Conservation (phyloP, 2,888 invertebrate genomes). For the Latrodectus elegans region DNA sequence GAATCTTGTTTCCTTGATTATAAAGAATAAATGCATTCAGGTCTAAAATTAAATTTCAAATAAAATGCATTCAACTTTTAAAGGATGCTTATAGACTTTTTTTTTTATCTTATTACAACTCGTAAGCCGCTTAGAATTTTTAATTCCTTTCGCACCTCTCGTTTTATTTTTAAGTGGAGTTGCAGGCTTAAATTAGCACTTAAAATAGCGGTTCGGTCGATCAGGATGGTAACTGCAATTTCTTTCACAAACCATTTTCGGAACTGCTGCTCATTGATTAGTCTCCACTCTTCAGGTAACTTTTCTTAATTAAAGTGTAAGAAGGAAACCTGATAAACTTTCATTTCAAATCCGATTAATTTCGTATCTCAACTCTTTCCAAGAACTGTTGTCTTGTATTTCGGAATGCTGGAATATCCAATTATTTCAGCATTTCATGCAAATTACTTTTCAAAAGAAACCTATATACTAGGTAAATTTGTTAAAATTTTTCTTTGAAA, state of each 20-base stretch:
- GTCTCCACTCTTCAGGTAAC: background rate
- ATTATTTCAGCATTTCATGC: too few species aligned
- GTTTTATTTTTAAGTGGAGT: background rate
- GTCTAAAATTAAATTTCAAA: too few species aligned
- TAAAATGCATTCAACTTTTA: too few species aligned
- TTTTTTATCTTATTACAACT: background rate
- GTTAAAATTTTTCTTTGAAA: too few species aligned
- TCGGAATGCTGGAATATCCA: too few species aligned
- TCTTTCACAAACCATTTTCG: background rate
- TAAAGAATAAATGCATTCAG: too few species aligned
- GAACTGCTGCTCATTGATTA: background rate
- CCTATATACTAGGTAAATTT: too few species aligned
- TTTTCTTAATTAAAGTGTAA: background rate
- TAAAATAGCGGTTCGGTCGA: background rate
- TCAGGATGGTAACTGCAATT: background rate
- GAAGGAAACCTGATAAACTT: constrained; percentile 2
- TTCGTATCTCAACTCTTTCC: background rate
- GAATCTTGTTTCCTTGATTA: too few species aligned
- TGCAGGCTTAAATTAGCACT: background rate
- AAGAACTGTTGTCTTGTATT: too few species aligned
- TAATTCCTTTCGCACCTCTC: background rate
- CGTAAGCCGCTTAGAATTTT: background rate
- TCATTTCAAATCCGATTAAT: constrained; percentile 5
- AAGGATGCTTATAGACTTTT: background rate
- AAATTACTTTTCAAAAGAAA: too few species aligned